Base-by-base conservation (phyloP, 2,888 invertebrate genomes). In the Ichneumon xanthorius region DNA sequence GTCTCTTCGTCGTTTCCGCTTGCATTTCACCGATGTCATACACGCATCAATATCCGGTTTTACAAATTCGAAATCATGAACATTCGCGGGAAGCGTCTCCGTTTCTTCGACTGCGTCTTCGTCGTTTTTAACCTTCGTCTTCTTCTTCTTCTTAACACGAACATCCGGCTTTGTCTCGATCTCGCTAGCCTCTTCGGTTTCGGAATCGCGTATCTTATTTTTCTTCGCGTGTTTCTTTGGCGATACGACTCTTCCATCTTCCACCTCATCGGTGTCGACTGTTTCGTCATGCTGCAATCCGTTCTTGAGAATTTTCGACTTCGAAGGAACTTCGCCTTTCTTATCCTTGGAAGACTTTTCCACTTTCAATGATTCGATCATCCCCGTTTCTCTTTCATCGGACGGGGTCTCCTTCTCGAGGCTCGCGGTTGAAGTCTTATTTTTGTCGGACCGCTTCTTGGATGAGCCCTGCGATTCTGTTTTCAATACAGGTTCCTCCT, bases 71-170 rank as follows among this genome's bases (percentile, higher is more conserved):
- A 82, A 80, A 2, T 61, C 19, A 4, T 16, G 48, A 9, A 0
- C 14, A 30, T 63, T 14, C 3, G 22, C 5, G 2, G 33, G 16
- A 16, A 9, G 16, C 37, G 45, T 30, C 19, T 26, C 7, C 16
- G n/a, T 16, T 16, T 77, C 77, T 3, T 55, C 67, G n/a, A 0
- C 19, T 30, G 68, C 76, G n/a, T 67, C 76, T 48, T 80, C 58
- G 11, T 37, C 53, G n/a, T 40, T 40, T 50, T 77, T 73, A 22
- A 40, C 70, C 72, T 67, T 73, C 26, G 58, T 45, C n/a, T 68
- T 86, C 68, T 83, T 87, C 70, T 86, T 89, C 45, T 86, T 84
- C 22, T 82, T 87, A 0, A 48, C 85, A 77, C 70, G 48, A 45
- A 33, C 22, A n/a, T 65, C 79, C 16, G 67, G 65, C 1, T 85